Percentiles rank a stretch among this genome's conserved stretches.
Conservation (phyloP, 2,797 vertebrate genomes). For the Kryptopterus vitreolus region DNA sequence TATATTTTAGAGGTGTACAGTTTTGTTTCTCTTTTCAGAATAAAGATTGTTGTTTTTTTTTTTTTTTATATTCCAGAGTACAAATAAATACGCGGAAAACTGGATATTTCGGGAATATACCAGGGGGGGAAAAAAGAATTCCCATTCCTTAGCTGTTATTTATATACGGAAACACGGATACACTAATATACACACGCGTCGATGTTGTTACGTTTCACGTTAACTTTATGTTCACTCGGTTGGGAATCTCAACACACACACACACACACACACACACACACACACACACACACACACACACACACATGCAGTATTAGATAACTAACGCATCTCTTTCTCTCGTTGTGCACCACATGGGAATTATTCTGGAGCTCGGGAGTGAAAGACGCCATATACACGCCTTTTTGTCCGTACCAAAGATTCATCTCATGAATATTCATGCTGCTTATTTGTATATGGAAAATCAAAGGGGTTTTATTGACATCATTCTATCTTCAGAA, state of each 20-base stretch:
- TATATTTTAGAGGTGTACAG: slow-evolving; percentile 66
- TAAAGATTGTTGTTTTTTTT: slow-evolving; percentile 45
- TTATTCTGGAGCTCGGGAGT: slow-evolving; percentile 4
- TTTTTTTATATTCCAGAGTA: slow-evolving; percentile 36
- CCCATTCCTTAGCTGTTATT: slow-evolving; percentile 57
- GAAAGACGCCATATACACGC: not conserved
- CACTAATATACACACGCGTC: slow-evolving; percentile 24
- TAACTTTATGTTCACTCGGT: not conserved
- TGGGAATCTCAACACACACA: not conserved
- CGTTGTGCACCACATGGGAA: not conserved
- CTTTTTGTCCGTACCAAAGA: slow-evolving; percentile 17
- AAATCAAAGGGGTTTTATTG: not conserved
- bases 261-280: slow-evolving; percentile 16
- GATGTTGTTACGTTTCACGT: not conserved
- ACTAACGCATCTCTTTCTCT: not conserved
- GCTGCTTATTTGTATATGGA: slow-evolving; percentile 44
- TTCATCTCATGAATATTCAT: slow-evolving; percentile 18
- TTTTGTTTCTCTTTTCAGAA: slow-evolving; percentile 43
- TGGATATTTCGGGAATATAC: slow-evolving; percentile 59
- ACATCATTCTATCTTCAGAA: not conserved
- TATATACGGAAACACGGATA: slow-evolving; percentile 47
- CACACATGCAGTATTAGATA: not conserved
- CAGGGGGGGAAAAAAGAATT: slow-evolving; percentile 47
- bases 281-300: slow-evolving; percentile 7
- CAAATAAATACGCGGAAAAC: slow-evolving; percentile 54